These are phyloP conservation scores for Dicycla oo DNA, from an alignment of 2,888 invertebrate species.

Conservation along the genomic window DNA sequence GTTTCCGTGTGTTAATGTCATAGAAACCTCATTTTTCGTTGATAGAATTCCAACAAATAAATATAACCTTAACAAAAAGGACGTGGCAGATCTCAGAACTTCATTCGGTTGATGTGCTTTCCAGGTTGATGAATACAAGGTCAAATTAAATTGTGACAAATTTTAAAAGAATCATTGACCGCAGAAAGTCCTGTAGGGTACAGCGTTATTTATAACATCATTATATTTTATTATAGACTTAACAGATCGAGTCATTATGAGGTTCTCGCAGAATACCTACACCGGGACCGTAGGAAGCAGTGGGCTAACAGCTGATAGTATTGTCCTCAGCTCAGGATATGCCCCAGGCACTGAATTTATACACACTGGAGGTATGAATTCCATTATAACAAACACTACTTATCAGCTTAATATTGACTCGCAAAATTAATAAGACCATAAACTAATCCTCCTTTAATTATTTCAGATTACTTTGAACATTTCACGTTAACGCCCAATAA, in stretches of 20 bases:
- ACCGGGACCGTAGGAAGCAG: constrained; percentile 63
- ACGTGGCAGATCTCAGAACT: too few relatives aligned
- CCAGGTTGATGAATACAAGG: too few relatives aligned
- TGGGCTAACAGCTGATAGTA: constrained; percentile 66
- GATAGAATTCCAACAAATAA: too few relatives aligned
- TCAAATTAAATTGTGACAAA: too few relatives aligned
- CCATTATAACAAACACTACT: not conserved
- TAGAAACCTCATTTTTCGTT: too few relatives aligned
- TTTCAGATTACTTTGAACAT: constrained; percentile 72
- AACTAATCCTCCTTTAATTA: constrained; percentile 3
- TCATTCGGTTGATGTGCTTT: too few relatives aligned
- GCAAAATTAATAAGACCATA: too few relatives aligned
- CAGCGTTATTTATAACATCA: not conserved
- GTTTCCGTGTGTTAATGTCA: not conserved
- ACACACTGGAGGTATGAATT: constrained; percentile 74
- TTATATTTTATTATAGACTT: constrained; percentile 71
- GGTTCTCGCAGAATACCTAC: constrained; percentile 74
- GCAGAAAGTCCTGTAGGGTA: too few relatives aligned
- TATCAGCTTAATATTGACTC: not conserved
- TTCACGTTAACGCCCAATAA: constrained; percentile 65
- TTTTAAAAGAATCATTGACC: too few relatives aligned
- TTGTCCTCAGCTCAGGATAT: constrained; percentile 75
- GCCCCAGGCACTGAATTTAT: constrained; percentile 69
- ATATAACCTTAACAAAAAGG: too few relatives aligned
- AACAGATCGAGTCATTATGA: constrained; percentile 69